Conservation (phyloP, 2,888 invertebrate species). For the Cataglyphis rosenhaueri region DNA sequence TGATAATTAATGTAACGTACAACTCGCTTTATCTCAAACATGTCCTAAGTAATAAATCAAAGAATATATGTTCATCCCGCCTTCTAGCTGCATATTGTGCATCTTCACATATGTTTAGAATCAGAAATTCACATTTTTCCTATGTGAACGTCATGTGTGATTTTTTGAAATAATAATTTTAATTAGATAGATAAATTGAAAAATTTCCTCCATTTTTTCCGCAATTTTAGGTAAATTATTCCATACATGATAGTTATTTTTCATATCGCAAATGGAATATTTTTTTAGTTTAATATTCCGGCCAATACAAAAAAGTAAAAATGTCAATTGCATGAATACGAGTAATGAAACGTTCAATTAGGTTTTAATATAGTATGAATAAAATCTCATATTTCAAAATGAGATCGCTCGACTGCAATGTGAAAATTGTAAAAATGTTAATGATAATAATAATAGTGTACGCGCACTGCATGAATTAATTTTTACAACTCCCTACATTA, state of each 20-base stretch:
- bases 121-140: background rate
- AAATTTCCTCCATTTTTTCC: background rate
- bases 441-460: background rate
- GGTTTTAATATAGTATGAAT: slow-evolving; percentile 2
- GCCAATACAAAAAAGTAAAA: background rate
- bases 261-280: background rate
- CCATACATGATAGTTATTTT: background rate
- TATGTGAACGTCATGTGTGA: background rate
- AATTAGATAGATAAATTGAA: slow-evolving; percentile 4
- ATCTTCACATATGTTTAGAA: background rate
- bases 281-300: slow-evolving; percentile 23
- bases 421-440: slow-evolving; percentile 6
- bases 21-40: slow-evolving; percentile 37
- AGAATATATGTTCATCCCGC: background rate
- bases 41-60: slow-evolving; percentile 41
- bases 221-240: background rate
- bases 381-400: slow-evolving; percentile 6
- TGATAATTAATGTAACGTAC: slow-evolving; percentile 57
- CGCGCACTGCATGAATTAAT: slow-evolving; percentile 8
- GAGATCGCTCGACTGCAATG: background rate
- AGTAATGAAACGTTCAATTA: slow-evolving; percentile 21
- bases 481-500: background rate
- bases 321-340: background rate
- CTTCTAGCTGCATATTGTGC: background rate
- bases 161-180: background rate